A percentile compares a stretch with the other conserved stretches of the same genome.
Conservation (phyloP, 2,113 vertebrate species). For the Calonectris borealis region DNA sequence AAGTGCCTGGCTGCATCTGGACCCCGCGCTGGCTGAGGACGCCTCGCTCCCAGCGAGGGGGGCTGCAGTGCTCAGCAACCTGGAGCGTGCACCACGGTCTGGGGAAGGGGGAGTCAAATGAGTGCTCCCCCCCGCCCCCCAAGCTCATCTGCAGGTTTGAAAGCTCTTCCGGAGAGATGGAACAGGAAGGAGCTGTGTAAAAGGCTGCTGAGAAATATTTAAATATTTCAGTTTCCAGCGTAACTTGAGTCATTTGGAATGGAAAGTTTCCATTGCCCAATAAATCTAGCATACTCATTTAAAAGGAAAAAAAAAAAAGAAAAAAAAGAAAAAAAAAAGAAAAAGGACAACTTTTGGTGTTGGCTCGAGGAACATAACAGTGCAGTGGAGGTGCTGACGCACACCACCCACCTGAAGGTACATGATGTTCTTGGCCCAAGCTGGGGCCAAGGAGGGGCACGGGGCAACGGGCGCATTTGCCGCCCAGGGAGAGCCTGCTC, state of each 20-base stretch:
- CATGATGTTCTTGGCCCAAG: slow-evolving; percentile 16
- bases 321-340: too few species aligned
- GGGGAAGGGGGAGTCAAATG: not conserved
- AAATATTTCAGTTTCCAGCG: slow-evolving; percentile 13
- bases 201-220: slow-evolving; percentile 22
- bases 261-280: slow-evolving; percentile 51
- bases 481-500: not conserved
- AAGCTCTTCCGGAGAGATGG: not conserved
- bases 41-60: accelerated
- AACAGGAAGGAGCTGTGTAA: not conserved
- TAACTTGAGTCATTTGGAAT: slow-evolving; percentile 22
- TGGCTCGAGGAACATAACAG: not conserved
- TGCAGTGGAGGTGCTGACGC: not conserved
- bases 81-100: accelerated
- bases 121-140: not conserved
- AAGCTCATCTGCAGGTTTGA: not conserved
- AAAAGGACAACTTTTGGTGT: not conserved
- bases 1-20: not conserved
- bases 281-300: slow-evolving; percentile 24
- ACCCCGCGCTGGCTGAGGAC: not conserved
- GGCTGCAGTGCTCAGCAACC: not conserved
- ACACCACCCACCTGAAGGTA: slow-evolving; percentile 31
- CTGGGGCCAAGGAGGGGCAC: not conserved
- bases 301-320: not conserved
- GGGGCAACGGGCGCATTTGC: not conserved